phyloP scores from a whole-genome alignment of 2,888 invertebrate genomes.

The Himalopsyche tibetana region DNA sequence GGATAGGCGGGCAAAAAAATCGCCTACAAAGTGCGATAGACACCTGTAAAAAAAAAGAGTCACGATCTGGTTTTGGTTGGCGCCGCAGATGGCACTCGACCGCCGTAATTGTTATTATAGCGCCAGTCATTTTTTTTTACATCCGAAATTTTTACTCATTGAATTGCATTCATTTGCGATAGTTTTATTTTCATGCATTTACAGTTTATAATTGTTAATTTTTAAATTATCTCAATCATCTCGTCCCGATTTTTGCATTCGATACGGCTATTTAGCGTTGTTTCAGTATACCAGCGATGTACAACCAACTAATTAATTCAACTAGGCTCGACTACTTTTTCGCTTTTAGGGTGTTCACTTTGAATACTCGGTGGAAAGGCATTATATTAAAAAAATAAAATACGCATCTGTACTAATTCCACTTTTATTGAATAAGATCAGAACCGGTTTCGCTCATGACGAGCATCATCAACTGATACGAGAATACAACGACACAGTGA shows the following conservation, averaged over 20 bases:
- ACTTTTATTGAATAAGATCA: no score
- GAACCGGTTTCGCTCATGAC: no score
- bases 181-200: constrained; percentile 1
- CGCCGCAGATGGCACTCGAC: constrained; percentile 34
- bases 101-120: constrained; percentile 8
- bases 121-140: neutral
- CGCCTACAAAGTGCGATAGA: neutral
- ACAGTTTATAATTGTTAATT: constrained; percentile 23
- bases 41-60: constrained; percentile 22
- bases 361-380: no score
- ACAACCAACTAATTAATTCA: no score
- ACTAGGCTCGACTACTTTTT: no score
- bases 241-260: neutral
- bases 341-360: no score
- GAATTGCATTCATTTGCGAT: neutral
- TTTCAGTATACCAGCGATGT: no score
- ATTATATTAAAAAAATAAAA: no score
- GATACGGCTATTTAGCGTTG: neutral
- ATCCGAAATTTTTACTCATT: neutral
- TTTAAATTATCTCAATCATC: neutral
- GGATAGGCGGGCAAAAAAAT: constrained; percentile 5
- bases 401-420: no score
- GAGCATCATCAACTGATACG: no score
- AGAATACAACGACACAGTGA: no score
- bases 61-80: constrained; percentile 27